A percentile compares a stretch with the other conserved stretches of the same genome.
Conservation (phyloP, 2,797 vertebrate genomes). For the Sebastes cheni region DNA sequence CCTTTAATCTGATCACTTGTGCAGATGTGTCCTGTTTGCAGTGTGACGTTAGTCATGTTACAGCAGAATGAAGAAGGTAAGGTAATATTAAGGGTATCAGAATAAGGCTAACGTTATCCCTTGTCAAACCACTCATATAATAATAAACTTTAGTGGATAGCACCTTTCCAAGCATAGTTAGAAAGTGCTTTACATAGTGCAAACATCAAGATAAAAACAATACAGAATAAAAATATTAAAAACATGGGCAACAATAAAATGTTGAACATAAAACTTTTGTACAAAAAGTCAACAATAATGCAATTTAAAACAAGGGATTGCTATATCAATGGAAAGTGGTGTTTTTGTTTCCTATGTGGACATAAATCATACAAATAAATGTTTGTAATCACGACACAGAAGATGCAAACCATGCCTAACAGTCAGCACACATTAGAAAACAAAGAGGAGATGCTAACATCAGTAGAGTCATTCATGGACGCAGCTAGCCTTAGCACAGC, state of each 20-base stretch:
- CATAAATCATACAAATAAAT: no score
- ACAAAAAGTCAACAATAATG: no score
- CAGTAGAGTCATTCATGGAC: not conserved
- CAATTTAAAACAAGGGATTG: no score
- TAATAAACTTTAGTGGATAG: no score
- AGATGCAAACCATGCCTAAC: not conserved
- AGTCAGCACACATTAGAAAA: constrained; percentile 32
- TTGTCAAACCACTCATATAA: not conserved
- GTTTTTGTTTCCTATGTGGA: not conserved
- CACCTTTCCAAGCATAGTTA: no score
- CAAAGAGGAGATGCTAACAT: constrained; percentile 55
- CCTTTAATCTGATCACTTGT: not conserved
- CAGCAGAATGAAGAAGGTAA: not conserved
- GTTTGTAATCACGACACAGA: not conserved
- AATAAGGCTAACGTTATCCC: not conserved
- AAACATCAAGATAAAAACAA: no score
- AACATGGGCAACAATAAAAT: no score
- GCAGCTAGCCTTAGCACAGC: not conserved
- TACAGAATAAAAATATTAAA: no score
- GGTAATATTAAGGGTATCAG: no score
- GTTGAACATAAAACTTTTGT: no score
- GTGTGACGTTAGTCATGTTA: not conserved
- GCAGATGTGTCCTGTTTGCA: not conserved
- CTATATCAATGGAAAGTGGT: not conserved
- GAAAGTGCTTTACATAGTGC: no score